Percentiles rank a stretch among this genome's conserved stretches.
Conservation (phyloP, 1,140 invertebrate species). For the Meloidogyne floridensis region DNA sequence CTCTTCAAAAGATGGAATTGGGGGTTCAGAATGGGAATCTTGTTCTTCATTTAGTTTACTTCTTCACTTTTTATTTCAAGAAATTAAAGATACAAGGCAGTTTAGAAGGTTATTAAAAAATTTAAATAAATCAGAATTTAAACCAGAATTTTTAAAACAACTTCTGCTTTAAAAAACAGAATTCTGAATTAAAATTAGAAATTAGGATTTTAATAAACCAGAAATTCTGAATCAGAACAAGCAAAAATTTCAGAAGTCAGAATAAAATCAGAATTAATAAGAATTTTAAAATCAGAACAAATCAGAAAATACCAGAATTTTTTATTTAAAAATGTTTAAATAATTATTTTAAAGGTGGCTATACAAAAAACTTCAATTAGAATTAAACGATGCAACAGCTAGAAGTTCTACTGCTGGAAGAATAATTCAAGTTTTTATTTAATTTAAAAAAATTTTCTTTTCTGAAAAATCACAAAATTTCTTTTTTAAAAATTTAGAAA, state of each 20-base stretch:
- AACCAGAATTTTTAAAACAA: background rate
- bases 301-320: background rate
- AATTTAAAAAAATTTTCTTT: constrained; percentile 13
- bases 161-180: background rate
- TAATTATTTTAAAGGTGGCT: constrained; percentile 51
- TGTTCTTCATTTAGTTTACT: constrained; percentile 52
- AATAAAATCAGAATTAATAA: too few species aligned
- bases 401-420: constrained; percentile 50
- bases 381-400: constrained; percentile 60
- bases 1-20: constrained; percentile 52
- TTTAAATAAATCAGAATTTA: background rate
- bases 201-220: background rate
- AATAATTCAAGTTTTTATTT: constrained; percentile 45
- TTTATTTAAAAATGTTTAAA: too few species aligned
- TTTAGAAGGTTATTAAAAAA: constrained; percentile 51
- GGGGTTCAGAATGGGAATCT: constrained; percentile 50
- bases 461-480: too few species aligned
- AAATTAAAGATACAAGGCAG: constrained; percentile 59
- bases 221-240: background rate
- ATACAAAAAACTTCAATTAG: constrained; percentile 60
- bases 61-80: constrained; percentile 61
- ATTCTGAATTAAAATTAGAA: too few species aligned
- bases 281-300: too few species aligned
- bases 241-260: too few species aligned
- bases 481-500: too few species aligned